Conservation (phyloP, 2,888 invertebrate genomes). For the Pandemis cinnamomeana region DNA sequence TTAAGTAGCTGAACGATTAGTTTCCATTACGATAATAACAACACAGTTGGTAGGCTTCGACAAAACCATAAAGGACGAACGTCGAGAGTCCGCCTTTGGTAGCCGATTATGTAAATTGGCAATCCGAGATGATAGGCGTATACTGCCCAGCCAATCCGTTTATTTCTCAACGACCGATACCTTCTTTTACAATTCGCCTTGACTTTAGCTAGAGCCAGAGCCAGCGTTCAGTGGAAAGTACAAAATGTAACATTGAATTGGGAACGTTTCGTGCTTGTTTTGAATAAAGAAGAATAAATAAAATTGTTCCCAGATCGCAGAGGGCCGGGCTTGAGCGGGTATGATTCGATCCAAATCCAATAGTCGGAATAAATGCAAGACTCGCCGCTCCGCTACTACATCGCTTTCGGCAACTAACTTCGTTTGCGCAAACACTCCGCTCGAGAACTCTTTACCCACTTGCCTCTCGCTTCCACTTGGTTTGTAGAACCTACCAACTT, state of each 20-base stretch:
- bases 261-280: slow-evolving; percentile 26
- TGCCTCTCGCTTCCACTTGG: slow-evolving; percentile 61
- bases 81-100: slow-evolving; percentile 5
- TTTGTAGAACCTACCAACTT: slow-evolving; percentile 56
- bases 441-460: slow-evolving; percentile 64
- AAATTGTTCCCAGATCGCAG: slow-evolving; percentile 31
- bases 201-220: neutral
- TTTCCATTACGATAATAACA: slow-evolving; percentile 22
- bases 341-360: slow-evolving; percentile 66
- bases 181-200: slow-evolving; percentile 3
- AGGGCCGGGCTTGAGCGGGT: slow-evolving; percentile 47
- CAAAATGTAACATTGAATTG: slow-evolving; percentile 24
- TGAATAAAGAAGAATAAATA: slow-evolving; percentile 33
- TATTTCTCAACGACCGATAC: slow-evolving; percentile 4
- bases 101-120: slow-evolving; percentile 27
- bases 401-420: slow-evolving; percentile 67
- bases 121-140: slow-evolving; percentile 7
- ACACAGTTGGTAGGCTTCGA: neutral
- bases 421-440: slow-evolving; percentile 66
- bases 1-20: neutral
- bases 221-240: slow-evolving; percentile 6
- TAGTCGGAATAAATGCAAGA: slow-evolving; percentile 65
- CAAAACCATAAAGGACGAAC: neutral
- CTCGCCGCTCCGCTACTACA: slow-evolving; percentile 54
- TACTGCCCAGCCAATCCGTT: slow-evolving; percentile 10